Percentiles rank a stretch among this genome's conserved stretches.
These are phyloP conservation scores for Phyllostomus discolor DNA, from an alignment of 2,113 vertebrate genomes.

Conservation along the genomic window DNA sequence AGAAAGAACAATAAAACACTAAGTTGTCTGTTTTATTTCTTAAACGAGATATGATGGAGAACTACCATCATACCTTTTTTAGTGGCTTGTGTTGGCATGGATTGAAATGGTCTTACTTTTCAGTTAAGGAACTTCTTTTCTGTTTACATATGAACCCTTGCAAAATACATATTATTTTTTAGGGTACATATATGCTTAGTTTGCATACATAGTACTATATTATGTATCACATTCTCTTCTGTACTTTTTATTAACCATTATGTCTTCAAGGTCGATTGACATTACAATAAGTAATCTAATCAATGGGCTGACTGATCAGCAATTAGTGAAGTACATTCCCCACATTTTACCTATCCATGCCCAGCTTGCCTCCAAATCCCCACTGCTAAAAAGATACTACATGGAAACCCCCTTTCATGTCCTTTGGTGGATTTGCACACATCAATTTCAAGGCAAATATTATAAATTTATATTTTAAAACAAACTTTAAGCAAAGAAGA, in stretches of 20 bases:
- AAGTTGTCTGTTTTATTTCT: not conserved
- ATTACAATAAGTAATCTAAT: not conserved
- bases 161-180: not conserved
- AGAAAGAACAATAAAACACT: not conserved
- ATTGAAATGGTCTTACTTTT: slow-evolving; percentile 11
- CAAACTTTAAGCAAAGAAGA: not conserved
- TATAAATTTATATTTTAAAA: not conserved
- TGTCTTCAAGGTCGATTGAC: not conserved
- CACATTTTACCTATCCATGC: not conserved
- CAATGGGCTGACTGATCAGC: not conserved
- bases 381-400: not conserved
- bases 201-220: not conserved
- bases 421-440: not conserved
- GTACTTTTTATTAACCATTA: not conserved
- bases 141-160: not conserved
- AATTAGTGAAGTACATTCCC: not conserved
- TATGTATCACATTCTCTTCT: not conserved
- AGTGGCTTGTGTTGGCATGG: not conserved
- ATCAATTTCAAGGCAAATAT: not conserved
- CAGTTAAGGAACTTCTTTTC: not conserved
- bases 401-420: not conserved
- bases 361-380: not conserved
- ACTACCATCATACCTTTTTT: not conserved
- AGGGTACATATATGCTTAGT: not conserved
- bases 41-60: not conserved